phyloP scores from a whole-genome alignment of 2,797 vertebrate species.

The Poecile montanus region DNA sequence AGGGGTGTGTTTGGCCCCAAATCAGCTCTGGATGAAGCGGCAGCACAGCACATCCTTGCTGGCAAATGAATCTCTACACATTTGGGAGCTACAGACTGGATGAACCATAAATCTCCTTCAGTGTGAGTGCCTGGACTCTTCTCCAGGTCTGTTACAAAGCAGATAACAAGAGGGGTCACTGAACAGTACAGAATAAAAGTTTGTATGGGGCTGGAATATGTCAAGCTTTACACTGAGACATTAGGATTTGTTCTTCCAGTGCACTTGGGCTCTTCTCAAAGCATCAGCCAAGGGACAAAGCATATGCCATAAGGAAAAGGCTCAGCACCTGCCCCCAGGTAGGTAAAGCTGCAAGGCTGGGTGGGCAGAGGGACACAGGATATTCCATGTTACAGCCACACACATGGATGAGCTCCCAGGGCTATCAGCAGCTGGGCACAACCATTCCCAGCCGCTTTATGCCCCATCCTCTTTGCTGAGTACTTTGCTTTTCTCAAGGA shows the following conservation, averaged over 20 bases:
- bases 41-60: background rate
- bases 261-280: background rate
- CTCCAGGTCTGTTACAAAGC: background rate
- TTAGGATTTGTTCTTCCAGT: background rate
- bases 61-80: background rate
- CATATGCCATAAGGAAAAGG: background rate
- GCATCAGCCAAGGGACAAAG: background rate
- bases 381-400: background rate
- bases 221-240: background rate
- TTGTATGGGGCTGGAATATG: background rate
- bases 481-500: background rate
- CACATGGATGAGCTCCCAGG: background rate
- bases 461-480: background rate
- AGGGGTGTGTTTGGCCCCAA: background rate
- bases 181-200: background rate
- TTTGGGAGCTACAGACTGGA: background rate
- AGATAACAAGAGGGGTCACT: conserved; percentile 20
- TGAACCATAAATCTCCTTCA: background rate
- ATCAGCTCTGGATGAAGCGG: background rate
- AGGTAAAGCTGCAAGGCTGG: background rate
- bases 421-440: background rate
- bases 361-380: background rate
- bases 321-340: background rate
- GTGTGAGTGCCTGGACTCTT: background rate
- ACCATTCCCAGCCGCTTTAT: background rate